Base-by-base conservation (phyloP, 2,113 vertebrate species). In the Chamaetylas fuelleborni region DNA sequence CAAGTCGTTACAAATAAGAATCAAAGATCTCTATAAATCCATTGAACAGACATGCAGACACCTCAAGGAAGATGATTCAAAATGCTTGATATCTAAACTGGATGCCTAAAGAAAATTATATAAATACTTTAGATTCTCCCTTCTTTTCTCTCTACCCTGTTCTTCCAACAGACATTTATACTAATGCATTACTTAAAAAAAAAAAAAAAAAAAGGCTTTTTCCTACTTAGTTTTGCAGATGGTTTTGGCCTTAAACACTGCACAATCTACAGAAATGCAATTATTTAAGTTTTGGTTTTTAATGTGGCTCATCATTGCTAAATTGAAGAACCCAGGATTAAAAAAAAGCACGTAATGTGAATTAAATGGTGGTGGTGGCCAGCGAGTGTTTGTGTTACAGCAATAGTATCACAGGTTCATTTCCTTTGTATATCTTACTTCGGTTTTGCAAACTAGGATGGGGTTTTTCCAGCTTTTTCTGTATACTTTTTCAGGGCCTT, bases 401-500 rank as follows among this genome's bases (percentile, higher is more conserved):
- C 93, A 86, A 93, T 19, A 84, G 56, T 91, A 96, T 94, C 96
- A 73, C 96, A 96, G 94, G 85, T 97, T 97, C 95, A 86, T 97
- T 97, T 97, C 96, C 96, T 96, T 96, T 97, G 96, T 97, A 76
- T 97, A 97, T 95, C 93, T 97, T 97, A 95, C 86, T 90, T 86
- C 0, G 22, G 70, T 78, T 94, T 93, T 89, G 92, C 91, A 82
- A 93, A 85, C 91, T 47, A 43, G 80, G 66, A 74, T 56, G n/a
- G 90, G 61, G 6, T 73, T 93, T 96, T 95, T 71, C 88, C 83
- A 94, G 67, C 82, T 95, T 97, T 97, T 93, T 92, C 76, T 94
- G 93, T 97, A 86, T 96, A 95, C 95, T 92, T 97, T 96, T 95
- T 71, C 85, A 78, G 66, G 80, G 38, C 86, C 92, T 97, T 97